Conservation (phyloP, 1,140 invertebrate genomes). For the Episyrphus balteatus region DNA sequence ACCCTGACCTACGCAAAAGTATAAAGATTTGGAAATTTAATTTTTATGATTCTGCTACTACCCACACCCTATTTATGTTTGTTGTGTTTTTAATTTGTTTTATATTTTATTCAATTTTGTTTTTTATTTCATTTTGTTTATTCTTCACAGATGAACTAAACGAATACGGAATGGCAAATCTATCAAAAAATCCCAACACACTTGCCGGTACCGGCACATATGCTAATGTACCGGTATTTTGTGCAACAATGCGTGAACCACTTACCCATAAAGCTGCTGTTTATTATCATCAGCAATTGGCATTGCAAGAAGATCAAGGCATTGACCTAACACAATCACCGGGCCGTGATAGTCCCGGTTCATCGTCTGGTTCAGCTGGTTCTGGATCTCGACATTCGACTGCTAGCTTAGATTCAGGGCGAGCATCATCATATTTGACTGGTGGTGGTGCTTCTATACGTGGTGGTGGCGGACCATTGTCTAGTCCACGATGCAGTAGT, state of each 20-base stretch:
- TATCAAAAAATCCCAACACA: neutral
- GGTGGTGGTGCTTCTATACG: constrained; percentile 37
- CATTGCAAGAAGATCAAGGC: constrained; percentile 58
- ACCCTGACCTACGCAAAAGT: neutral
- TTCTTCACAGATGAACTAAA: neutral
- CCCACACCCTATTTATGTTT: no score
- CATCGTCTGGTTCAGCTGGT: constrained; percentile 66
- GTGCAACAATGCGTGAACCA: constrained; percentile 38
- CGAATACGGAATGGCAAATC: neutral
- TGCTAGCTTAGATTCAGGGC: constrained; percentile 82
- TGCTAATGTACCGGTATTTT: constrained; percentile 10
- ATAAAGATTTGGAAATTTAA: no score
- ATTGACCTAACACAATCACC: constrained; percentile 71
- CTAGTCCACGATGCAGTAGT: constrained; percentile 47
- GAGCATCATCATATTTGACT: constrained; percentile 56
- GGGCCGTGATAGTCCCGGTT: constrained; percentile 78
- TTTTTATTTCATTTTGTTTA: no score
- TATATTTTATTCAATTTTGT: no score
- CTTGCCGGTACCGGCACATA: no score
- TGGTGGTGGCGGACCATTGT: constrained; percentile 38
- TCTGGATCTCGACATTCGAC: constrained; percentile 77
- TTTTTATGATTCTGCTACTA: no score
- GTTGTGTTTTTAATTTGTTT: no score
- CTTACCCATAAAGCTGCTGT: constrained; percentile 57
- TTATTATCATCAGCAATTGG: constrained; percentile 62